These are phyloP conservation scores for Cenopis cana DNA, from an alignment of 2,888 invertebrate species.

Conservation along the genomic window DNA sequence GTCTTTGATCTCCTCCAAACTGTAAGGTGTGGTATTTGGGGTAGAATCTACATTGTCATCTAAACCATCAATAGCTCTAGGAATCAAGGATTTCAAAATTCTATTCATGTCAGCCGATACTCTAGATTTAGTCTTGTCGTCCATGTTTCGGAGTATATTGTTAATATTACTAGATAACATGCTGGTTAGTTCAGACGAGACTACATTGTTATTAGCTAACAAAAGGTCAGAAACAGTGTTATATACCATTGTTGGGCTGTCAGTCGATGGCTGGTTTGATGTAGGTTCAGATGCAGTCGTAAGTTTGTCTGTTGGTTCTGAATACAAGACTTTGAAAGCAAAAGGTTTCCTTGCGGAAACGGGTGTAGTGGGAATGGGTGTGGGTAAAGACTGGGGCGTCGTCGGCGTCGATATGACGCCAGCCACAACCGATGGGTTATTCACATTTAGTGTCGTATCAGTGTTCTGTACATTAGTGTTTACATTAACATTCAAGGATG, in stretches of 20 bases:
- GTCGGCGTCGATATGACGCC: constrained; percentile 72
- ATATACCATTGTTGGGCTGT: constrained; percentile 79
- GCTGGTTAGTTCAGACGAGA: constrained; percentile 83
- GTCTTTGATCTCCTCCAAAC: constrained; percentile 79
- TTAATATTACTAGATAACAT: constrained; percentile 81
- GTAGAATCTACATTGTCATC: constrained; percentile 67
- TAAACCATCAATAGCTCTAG: constrained; percentile 74
- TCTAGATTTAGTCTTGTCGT: constrained; percentile 75
- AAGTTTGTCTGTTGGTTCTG: constrained; percentile 74
- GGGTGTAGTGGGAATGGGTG: constrained; percentile 70
- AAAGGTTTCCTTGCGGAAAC: constrained; percentile 80
- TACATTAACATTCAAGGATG: constrained; percentile 66
- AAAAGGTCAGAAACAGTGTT: constrained; percentile 81
- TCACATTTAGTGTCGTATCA: constrained; percentile 79
- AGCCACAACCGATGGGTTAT: constrained; percentile 78
- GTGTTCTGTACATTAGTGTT: constrained; percentile 82
- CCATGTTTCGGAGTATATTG: constrained; percentile 77
- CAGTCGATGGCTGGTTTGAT: constrained; percentile 73
- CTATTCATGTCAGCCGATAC: constrained; percentile 82
- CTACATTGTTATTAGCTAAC: constrained; percentile 77
- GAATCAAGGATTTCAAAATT: constrained; percentile 80
- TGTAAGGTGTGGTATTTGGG: constrained; percentile 79
- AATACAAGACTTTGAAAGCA: constrained; percentile 79
- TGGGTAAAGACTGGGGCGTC: constrained; percentile 59
- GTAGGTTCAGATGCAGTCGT: constrained; percentile 70